Evolutionary conservation across 2,888 invertebrate species (phyloP), one percentile per base, ranked within the genome.

Genomic region (Pyrgus malvae): DNA sequence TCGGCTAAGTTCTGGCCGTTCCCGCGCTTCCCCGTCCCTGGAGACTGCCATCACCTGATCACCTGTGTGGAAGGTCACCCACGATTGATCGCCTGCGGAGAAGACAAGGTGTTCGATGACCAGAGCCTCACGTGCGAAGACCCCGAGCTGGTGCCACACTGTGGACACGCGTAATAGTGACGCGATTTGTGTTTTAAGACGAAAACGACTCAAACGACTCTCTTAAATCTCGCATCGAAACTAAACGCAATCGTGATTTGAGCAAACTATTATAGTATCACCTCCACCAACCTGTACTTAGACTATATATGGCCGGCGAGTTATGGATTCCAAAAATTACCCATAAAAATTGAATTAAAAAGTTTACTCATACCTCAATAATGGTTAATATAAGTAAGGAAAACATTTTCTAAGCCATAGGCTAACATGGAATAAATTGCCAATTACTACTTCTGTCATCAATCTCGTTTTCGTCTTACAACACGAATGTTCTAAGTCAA

Each of bases 1-100:
- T 94, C 97, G 3, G 96, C 97, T 48, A 96, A 95, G 78, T 98
- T 97, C 92, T 96, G 96, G 95, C 98, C 98, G 0, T 97, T 93
- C 92, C 98, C 98, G 25, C 93, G 98, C 64, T 98, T 97, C 90
- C 92, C 97, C 2, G 95, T 97, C 8, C 95, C 96, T 38, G 96
- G 96, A 11, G 97, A 97, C 81, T 96, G 96, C 77, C 95, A 95
- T 75, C 93, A 95, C 56, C 91, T 97, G 62, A 96, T 98, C 80
- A 97, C 97, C 58, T 98, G 98, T 78, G 97, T 98, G 35, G 95
- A 97, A 69, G 96, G 97, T 19, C 93, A 95, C 78, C 98, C 98
- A 2, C 93, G 98, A 58, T 92, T 98, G 62, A 95, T 97, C 71
- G 93, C 95, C 55, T 98, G 98, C 74, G 97, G 95, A 3, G 96